Percentiles rank a stretch among this genome's conserved stretches.
phyloP scores from a whole-genome alignment of 2,888 invertebrate genomes.

The Plebejus anna region DNA sequence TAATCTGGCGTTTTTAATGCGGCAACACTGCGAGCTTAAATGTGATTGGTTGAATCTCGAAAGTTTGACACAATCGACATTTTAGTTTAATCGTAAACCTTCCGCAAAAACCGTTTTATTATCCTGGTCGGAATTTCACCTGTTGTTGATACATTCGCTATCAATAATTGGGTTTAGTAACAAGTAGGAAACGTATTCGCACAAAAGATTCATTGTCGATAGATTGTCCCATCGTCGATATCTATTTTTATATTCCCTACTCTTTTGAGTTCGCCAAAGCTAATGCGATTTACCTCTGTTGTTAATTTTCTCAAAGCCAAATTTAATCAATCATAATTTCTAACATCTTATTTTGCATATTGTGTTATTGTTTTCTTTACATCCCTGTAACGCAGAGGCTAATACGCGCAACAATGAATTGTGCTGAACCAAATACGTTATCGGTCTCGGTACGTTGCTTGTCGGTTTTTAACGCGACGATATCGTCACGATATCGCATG shows the following conservation, averaged over 20 bases:
- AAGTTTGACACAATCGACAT: not conserved
- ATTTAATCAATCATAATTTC: not conserved
- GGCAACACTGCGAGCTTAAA: not conserved
- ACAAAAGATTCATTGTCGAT: not conserved
- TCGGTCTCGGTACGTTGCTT: slow-evolving; percentile 13
- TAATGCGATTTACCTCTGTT: not conserved
- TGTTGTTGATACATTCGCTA: not conserved
- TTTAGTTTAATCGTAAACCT: not conserved
- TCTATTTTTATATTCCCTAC: not conserved
- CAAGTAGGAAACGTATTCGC: not conserved
- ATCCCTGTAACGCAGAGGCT: slow-evolving; percentile 1
- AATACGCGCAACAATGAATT: slow-evolving; percentile 10
- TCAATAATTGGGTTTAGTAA: not conserved
- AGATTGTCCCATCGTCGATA: not conserved
- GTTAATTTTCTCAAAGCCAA: not conserved
- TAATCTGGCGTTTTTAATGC: not conserved
- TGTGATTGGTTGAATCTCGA: not conserved
- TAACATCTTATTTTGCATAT: not conserved
- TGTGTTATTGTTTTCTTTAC: not conserved
- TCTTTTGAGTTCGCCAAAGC: slow-evolving; percentile 2
- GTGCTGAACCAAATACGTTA: not conserved
- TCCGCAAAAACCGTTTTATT: not conserved
- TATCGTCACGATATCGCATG: slow-evolving; percentile 22
- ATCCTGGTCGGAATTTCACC: not conserved
- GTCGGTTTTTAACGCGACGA: not conserved